Evolutionary conservation across 2,797 vertebrate species (phyloP).

Genomic region (Pseudochaenichthys georgianus): DNA sequence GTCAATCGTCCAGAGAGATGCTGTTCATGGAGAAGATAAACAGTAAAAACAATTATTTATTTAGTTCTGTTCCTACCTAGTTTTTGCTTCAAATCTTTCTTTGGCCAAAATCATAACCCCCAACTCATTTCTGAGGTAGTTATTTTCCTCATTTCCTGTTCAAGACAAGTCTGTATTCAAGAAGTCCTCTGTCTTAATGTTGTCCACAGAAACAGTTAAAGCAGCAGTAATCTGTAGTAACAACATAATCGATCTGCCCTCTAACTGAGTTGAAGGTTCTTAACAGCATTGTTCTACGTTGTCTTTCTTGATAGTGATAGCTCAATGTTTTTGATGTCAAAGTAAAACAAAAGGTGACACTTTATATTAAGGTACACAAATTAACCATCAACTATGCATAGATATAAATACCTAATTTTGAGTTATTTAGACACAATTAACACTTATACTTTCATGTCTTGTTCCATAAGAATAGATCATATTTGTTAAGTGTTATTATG

Average conservation of each 20-base stretch:
- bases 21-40: background rate
- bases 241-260: background rate
- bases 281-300: background rate
- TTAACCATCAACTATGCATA: too few relatives aligned
- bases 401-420: too few relatives aligned
- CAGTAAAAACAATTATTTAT: too few relatives aligned
- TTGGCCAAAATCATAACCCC: background rate
- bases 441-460: too few relatives aligned
- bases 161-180: background rate
- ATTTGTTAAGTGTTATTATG: too few relatives aligned
- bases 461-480: too few relatives aligned
- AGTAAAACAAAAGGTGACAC: background rate
- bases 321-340: background rate
- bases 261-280: background rate
- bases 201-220: too few relatives aligned
- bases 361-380: too few relatives aligned
- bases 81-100: background rate
- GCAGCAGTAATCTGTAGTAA: too few relatives aligned
- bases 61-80: too few relatives aligned
- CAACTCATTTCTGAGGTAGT: background rate
- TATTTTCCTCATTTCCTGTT: background rate
- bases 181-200: background rate
- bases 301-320: conserved; percentile 12
- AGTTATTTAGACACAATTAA: too few relatives aligned
- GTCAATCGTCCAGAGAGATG: background rate